phyloP scores from a whole-genome alignment of 2,797 vertebrate genomes.

The Okamejei kenojei region DNA sequence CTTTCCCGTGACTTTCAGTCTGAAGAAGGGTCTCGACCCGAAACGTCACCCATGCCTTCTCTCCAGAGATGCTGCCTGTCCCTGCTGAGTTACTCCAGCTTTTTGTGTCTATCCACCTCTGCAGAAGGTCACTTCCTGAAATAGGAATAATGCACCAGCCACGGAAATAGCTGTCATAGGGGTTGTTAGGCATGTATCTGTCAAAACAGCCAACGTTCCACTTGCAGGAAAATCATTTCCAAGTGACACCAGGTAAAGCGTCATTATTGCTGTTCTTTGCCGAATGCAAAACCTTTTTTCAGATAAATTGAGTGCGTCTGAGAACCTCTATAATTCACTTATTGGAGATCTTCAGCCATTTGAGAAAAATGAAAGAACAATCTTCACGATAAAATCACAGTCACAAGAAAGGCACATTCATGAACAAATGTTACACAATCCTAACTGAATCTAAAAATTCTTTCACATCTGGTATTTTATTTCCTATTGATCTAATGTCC shows the following conservation, averaged over 20 bases:
- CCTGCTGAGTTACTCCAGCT: too few species aligned
- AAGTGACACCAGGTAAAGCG: background rate
- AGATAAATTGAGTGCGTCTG: background rate
- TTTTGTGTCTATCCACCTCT: background rate
- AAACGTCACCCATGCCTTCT: too few species aligned
- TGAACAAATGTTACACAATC: background rate
- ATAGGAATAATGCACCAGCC: background rate
- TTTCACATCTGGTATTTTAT: background rate
- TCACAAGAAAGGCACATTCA: too few species aligned
- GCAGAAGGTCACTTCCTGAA: background rate
- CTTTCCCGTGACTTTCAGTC: too few species aligned
- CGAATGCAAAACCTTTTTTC: background rate
- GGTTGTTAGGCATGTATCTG: background rate
- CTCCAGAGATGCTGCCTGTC: too few species aligned
- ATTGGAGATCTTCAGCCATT: background rate
- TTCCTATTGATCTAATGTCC: background rate
- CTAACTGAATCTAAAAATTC: background rate
- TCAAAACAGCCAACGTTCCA: background rate
- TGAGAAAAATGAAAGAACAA: constrained; percentile 2
- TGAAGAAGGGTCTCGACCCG: too few species aligned
- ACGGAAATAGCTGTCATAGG: background rate
- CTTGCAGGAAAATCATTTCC: background rate
- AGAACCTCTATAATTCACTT: background rate
- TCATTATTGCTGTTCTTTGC: background rate
- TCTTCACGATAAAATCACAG: background rate